Evolutionary conservation across 2,888 invertebrate species (phyloP).

Genomic region (Parasteatoda lunata): DNA sequence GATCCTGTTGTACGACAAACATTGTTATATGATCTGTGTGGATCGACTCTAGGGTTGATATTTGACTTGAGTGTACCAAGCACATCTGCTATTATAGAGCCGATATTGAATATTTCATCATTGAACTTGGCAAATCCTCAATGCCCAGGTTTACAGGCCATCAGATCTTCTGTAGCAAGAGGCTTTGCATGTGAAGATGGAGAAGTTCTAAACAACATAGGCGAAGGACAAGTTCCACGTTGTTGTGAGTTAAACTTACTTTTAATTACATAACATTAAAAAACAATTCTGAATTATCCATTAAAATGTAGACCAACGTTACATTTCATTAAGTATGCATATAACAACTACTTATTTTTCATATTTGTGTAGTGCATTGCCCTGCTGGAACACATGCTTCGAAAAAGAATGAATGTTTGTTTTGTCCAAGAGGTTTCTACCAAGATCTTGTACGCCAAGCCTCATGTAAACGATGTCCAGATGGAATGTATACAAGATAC

Average conservation of each 20-base stretch:
- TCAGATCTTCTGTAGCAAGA: conserved; percentile 86
- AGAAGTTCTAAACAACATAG: conserved; percentile 89
- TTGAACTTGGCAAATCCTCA: conserved; percentile 83
- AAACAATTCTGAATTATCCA: no score
- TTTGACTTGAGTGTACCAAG: conserved; percentile 95
- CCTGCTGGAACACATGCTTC: conserved; percentile 96
- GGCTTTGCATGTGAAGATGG: conserved; percentile 96
- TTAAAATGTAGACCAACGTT: no score
- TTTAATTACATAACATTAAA: background rate
- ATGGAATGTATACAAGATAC: conserved; percentile 89
- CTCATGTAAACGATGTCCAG: conserved; percentile 94
- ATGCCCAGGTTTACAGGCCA: conserved; percentile 91
- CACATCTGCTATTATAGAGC: conserved; percentile 91
- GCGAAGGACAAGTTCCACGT: conserved; percentile 80
- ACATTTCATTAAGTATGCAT: no score
- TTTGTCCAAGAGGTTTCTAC: conserved; percentile 93
- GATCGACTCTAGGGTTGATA: conserved; percentile 92
- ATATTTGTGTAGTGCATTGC: conserved; percentile 84
- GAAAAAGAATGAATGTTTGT: conserved; percentile 91
- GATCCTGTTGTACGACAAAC: conserved; percentile 91
- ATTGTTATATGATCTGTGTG: conserved; percentile 94
- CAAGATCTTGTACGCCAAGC: conserved; percentile 88
- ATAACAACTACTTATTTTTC: background rate
- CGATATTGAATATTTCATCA: conserved; percentile 88
- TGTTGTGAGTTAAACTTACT: conserved; percentile 82